Base-by-base conservation (phyloP, 2,888 invertebrate genomes). In the Sicus ferrugineus region DNA sequence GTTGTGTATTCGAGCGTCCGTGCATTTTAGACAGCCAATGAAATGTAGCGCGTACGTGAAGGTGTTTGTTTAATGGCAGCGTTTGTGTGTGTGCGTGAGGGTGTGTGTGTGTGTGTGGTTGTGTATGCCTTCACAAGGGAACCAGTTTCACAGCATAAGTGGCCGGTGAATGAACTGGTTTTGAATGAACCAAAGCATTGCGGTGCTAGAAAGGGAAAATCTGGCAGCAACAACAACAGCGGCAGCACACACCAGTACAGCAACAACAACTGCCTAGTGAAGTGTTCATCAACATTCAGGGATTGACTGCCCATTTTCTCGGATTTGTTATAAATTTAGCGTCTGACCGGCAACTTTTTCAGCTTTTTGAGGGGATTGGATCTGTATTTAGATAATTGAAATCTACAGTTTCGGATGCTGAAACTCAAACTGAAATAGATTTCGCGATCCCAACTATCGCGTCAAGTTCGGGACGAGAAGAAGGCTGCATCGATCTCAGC, bases 91-190 rank as follows among this genome's bases (percentile, higher is more conserved):
- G 72, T 72, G 71, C 68, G 72, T 46, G 52, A 69, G 64, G 64
- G 67, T 61, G 68, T 65, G 52, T 71, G 67, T 68, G 31, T 62
- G 71, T 72, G 64, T 56, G 30, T 50, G 69, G 26, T 34, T 50
- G 52, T 31, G 52, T 52, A 21, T 30, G 28, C n/a, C n/a, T 46
- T 21, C 26, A 23, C 59, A 48, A 58, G 59, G 50, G 59, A 71
- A 71, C 71, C 73, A 70, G 73, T 73, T 71, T 66, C 58, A 46
- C 67, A 16, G n/a, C 66, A 56, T 71, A 77, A 78, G 75, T 77
- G 76, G 80, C 77, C 80, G 82, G 81, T 81, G 81, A 81, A 81
- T 81, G 81, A 80, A 80, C 80, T 78, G 74, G 72, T 52, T 59
- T 16, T 26, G 66, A 72, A 67, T 65, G 67, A 69, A 70, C 69